phyloP scores from a whole-genome alignment of 2,797 vertebrate genomes.

The Coluber constrictor region DNA sequence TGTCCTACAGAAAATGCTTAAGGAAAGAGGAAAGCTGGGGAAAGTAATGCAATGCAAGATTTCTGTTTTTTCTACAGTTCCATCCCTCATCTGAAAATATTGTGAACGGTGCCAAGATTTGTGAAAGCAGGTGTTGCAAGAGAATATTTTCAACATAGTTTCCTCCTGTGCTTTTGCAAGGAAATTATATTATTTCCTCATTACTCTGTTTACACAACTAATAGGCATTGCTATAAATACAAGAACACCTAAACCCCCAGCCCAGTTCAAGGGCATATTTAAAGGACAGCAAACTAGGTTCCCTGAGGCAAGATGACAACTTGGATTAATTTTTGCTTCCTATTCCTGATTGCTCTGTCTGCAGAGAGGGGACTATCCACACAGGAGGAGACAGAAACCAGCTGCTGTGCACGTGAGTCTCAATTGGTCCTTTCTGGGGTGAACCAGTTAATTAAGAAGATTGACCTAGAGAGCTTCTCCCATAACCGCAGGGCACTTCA shows the following conservation, averaged over 20 bases:
- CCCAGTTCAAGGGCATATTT: neutral
- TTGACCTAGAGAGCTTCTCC: neutral
- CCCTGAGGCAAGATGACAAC: neutral
- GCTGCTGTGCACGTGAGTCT: neutral
- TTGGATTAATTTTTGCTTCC: neutral
- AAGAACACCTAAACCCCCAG: neutral
- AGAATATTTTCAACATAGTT: neutral
- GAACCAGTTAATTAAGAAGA: neutral
- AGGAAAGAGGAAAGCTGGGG: neutral
- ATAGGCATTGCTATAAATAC: neutral
- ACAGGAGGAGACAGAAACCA: conserved; percentile 1
- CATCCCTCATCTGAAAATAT: neutral
- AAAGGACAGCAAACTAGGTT: neutral
- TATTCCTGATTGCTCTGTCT: neutral
- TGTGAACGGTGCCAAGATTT: neutral
- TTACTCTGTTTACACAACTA: neutral
- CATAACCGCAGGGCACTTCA: neutral
- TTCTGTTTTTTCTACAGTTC: neutral
- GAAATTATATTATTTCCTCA: neutral
- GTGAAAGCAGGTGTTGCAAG: neutral
- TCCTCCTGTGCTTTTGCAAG: neutral
- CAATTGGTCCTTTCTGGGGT: neutral
- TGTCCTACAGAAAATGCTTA: neutral
- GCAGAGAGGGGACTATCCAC: neutral
- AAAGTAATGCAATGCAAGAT: neutral